A percentile compares a stretch with the other conserved stretches of the same genome.
These are phyloP conservation scores for Apostichopus japonicus DNA, from an alignment of 35 echinoderm and acorn worm genomes.

Conservation along the genomic window DNA sequence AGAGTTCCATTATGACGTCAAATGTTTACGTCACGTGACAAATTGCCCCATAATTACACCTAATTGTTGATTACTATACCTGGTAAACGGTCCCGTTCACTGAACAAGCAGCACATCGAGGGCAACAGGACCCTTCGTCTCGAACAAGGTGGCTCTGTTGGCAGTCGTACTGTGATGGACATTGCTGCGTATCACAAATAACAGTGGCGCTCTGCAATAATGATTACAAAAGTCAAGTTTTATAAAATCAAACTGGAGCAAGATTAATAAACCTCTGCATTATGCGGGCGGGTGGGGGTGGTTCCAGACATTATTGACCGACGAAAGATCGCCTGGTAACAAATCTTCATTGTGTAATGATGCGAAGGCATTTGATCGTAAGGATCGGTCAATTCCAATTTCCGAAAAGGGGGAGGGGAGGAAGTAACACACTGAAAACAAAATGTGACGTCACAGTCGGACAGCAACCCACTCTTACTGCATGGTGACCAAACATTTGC, in stretches of 20 bases:
- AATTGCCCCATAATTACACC: too few relatives aligned
- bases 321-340: neutral
- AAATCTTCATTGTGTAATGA: too few relatives aligned
- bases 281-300: neutral
- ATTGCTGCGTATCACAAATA: conserved; percentile 72
- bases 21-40: neutral
- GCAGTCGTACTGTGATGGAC: conserved; percentile 70
- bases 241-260: neutral
- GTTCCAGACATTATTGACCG: neutral
- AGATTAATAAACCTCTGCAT: too few relatives aligned
- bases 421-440: too few relatives aligned
- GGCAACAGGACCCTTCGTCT: conserved; percentile 73
- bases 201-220: conserved; percentile 77
- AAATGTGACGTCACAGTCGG: too few relatives aligned
- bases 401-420: too few relatives aligned
- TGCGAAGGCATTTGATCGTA: too few relatives aligned
- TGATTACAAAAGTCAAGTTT: neutral
- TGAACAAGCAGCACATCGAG: conserved; percentile 66
- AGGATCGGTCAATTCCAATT: too few relatives aligned
- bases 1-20: neutral
- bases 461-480: too few relatives aligned
- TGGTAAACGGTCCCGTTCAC: conserved; percentile 68
- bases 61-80: conserved; percentile 36
- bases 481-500: too few relatives aligned
- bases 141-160: conserved; percentile 43